These are phyloP conservation scores for Gorsachius magnificus DNA, from an alignment of 2,797 vertebrate genomes.

Conservation along the genomic window DNA sequence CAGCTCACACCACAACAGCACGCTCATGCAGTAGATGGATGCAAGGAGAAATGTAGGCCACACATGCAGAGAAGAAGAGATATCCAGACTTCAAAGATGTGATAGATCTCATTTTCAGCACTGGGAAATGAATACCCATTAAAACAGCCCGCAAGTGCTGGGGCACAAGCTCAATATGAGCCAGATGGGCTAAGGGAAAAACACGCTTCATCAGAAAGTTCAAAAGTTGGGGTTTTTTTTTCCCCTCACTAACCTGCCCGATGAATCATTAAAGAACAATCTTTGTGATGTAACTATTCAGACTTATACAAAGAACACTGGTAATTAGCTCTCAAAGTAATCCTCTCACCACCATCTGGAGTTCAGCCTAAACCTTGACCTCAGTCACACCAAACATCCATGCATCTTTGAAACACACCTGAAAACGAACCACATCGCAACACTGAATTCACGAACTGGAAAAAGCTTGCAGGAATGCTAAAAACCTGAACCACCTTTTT, in stretches of 20 bases:
- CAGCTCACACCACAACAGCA: neutral
- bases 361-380: conserved; percentile 17
- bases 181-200: neutral
- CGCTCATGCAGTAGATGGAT: rapidly evolving
- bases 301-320: conserved; percentile 9
- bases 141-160: neutral
- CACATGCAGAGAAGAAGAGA: neutral
- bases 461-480: neutral
- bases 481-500: neutral
- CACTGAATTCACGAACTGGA: neutral
- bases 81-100: neutral
- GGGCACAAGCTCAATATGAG: neutral
- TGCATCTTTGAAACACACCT: neutral
- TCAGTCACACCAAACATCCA: neutral
- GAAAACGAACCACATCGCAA: neutral
- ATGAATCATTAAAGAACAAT: conserved; percentile 34
- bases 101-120: neutral
- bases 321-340: conserved; percentile 31
- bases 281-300: conserved; percentile 45
- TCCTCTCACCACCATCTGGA: conserved; percentile 55
- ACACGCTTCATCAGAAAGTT: neutral
- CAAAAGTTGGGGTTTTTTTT: neutral
- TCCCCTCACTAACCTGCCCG: neutral
- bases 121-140: neutral
- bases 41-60: neutral